Evolutionary conservation across 2,888 invertebrate species (phyloP), one percentile per base, ranked within the genome.

Genomic region (Mimas tiliae): DNA sequence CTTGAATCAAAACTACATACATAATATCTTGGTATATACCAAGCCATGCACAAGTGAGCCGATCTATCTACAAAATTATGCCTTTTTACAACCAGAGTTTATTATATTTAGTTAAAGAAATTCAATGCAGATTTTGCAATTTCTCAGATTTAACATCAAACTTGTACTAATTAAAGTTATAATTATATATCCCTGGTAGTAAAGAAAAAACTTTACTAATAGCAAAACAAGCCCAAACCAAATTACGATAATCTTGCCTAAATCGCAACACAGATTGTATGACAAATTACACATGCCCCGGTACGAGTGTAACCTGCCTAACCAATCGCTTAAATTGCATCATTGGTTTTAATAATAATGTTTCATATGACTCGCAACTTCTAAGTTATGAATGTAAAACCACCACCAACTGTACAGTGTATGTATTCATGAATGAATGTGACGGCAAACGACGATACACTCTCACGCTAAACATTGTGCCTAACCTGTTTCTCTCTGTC

Each of bases 401-500:
- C 62, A 50, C 62, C 64, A 67, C 64, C 63, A 52, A 33, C 62
- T 19, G 16, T 58, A 52, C 19, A 63, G 52, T 42, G 12, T 47
- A 34, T 19, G 53, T 66, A 53, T 45, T 27, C 33, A 63, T 34
- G 62, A 47, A 53, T 53, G 62, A 52, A 53, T 4, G 66, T 66
- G 48, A 66, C 66, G 34, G 33, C 63, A 66, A 62, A 64, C 65
- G 65, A 71, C 67, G 63, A 73, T 68, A 74, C 72, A 79, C 70
- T 69, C 68, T 69, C 69, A 77, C 70, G 67, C 69, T 68, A 69
- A 69, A 76, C 78, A 53, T 65, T 65, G 65, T 63, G 72, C 83
- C 91, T 86, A 83, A 93, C 92, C 92, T 93, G 87, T 70, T 74
- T 82, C 66, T 87, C 85, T 70, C 72, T 83, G 66, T 88, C 84